Base-by-base conservation (phyloP, 2,888 invertebrate species). In the Drosophila anomelani region DNA sequence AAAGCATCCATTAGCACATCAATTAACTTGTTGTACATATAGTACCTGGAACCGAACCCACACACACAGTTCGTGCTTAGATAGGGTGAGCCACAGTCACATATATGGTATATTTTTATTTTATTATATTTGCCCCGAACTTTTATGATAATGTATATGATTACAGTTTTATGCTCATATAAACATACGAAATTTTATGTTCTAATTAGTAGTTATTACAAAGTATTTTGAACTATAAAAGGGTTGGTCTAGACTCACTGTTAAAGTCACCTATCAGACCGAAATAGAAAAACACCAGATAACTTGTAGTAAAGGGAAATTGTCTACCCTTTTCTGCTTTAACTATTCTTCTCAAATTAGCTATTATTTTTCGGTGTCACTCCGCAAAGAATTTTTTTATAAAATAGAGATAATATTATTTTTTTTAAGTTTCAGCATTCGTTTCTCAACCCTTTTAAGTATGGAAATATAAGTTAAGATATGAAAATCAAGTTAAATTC, bases 1-100 rank as follows among this genome's bases (percentile, higher is more conserved):
- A 61, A 56, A 71, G 75, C 67, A 68, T 54, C 71, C 77, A 79
- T 75, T 75, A 75, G 75, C 64, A 64, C 67, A 61, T 59, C 51
- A 79, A 80, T 79, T 79, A 68, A 49, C 41, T 20, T 38, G 47
- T 26, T 68, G 47, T 49, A 67, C 46, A 55, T 47, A 47, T 36
- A 26, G 38, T 53, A 67, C 53, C 64, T 53, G 39, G n/a, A 39
- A 39, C 46, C 39, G 34, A 39, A 13, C n/a, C n/a, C 29, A 29
- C 26, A 38, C 43, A 46, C 26, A n/a, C 20, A 15, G 20, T 17
- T 32, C 13, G 34, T 43, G 12, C 36, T 54, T 17, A 39, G 7
- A 38, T 66, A 12, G 67, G 26, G 58, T 76, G 38, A 20, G 53
- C 51, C 39, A 4, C 1, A 36, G 17, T 29, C 26, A 15, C 8